Evolutionary conservation across 23 tunicate species (phyloP), one percentile per base, ranked within the genome.

Genomic region (Ascidia mentula): DNA sequence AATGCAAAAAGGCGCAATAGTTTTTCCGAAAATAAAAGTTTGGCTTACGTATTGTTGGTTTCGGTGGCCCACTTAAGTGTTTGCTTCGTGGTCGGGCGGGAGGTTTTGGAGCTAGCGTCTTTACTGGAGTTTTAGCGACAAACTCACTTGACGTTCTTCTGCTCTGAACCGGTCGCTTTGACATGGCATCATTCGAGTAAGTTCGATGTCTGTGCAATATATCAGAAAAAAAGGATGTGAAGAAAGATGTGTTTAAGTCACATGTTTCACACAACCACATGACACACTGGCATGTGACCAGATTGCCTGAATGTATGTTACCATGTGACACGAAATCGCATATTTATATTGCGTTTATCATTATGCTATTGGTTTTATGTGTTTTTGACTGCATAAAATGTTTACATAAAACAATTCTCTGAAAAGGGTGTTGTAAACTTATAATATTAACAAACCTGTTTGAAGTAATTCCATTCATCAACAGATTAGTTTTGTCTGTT

Each of bases 71-170:
- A 28, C 24, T 53, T 53, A 28, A 28, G 13, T 53, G 65, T 53
- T 28, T 6, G 65, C 65, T 53, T 26, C 28, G 12, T 53, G 65
- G 65, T 9, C 24, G 22, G 24, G 65, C 28, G 22, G 65, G 65
- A 26, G 24, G 65, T 53, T 53, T 53, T 3, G 65, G 65, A 3
- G 65, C 65, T 9, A 28, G 22, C 28, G 65, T 28, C 13, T 53
- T 53, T 3, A 28, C 28, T 53, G 65, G 24, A 53, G 13, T 6
- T 53, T 6, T 53, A 3, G 65, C 65, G 2, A 9, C 24, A 42
- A 42, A 42, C 1, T 90, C 88, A 40, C 80, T 80, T 33, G 97
- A 91, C 72, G 71, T 77, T 26, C 97, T 89, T 18, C 97, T 82
- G 42, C 97, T 91, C 59, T 88, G 93, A 17, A 88, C 87, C 74